These are phyloP conservation scores for Apamea sordens DNA, from an alignment of 2,888 invertebrate species.

Conservation along the genomic window DNA sequence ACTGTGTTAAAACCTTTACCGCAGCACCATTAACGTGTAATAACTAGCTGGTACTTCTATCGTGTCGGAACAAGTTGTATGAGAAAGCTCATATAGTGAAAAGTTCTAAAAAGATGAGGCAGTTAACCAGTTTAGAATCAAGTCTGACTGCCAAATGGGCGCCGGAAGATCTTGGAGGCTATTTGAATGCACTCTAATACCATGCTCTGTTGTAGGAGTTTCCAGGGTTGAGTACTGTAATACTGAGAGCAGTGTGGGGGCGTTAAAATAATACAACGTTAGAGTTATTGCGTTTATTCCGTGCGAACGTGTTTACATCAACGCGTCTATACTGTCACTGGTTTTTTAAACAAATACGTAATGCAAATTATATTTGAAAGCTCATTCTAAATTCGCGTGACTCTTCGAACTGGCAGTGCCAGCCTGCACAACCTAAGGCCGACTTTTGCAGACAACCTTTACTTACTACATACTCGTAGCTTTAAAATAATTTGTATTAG, in stretches of 20 bases:
- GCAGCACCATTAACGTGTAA: background rate
- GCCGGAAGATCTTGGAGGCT: background rate
- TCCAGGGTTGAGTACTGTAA: background rate
- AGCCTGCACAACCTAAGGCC: no score
- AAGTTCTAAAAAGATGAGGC: background rate
- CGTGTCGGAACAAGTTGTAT: background rate
- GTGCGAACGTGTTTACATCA: background rate
- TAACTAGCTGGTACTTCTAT: background rate
- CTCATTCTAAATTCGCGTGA: no score
- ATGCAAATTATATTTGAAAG: no score
- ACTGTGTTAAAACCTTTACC: background rate
- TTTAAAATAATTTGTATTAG: background rate
- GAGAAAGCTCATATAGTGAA: background rate
- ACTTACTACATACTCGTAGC: background rate
- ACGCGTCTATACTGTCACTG: background rate
- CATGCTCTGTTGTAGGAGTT: background rate
- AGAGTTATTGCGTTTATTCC: background rate
- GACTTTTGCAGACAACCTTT: no score
- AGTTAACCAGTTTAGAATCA: background rate
- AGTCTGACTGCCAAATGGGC: background rate
- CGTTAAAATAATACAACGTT: background rate
- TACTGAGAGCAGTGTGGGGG: background rate
- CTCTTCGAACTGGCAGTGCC: background rate
- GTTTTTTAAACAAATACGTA: background rate
- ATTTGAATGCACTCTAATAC: background rate